Evolutionary conservation across 2,888 invertebrate species (phyloP).

Genomic region (Cephus pygmeus): DNA sequence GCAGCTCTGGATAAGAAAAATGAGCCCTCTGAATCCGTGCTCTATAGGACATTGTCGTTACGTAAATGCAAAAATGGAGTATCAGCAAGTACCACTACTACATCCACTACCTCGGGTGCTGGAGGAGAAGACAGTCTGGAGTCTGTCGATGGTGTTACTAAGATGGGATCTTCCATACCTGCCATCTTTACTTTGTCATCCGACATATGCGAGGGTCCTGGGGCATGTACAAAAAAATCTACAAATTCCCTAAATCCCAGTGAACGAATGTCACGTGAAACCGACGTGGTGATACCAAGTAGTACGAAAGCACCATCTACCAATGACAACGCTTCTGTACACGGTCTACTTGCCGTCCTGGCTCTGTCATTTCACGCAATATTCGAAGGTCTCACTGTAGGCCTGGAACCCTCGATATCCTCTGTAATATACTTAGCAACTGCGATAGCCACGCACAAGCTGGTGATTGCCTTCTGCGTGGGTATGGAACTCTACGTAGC

Average conservation of each 20-base stretch:
- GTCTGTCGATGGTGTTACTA: background rate
- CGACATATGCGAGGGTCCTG: background rate
- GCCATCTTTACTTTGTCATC: slow-evolving; percentile 51
- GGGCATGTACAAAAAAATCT: background rate
- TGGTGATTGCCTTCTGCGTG: slow-evolving; percentile 76
- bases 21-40: slow-evolving; percentile 64
- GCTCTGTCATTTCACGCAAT: slow-evolving; percentile 77
- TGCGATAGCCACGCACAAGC: slow-evolving; percentile 76
- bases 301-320: background rate
- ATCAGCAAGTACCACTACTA: slow-evolving; percentile 53
- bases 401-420: slow-evolving; percentile 70
- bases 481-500: slow-evolving; percentile 71
- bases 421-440: slow-evolving; percentile 70
- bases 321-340: slow-evolving; percentile 67
- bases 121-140: background rate
- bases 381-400: slow-evolving; percentile 77
- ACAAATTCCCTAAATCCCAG: background rate
- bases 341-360: slow-evolving; percentile 73
- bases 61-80: slow-evolving; percentile 65
- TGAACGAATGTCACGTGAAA: background rate
- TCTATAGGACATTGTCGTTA: slow-evolving; percentile 70
- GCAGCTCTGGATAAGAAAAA: slow-evolving; percentile 67
- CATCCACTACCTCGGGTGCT: slow-evolving; percentile 30
- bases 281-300: background rate
- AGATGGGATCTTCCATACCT: slow-evolving; percentile 26